These are phyloP conservation scores for Heterohyrax brucei DNA, from an alignment of 2,797 vertebrate species.

Conservation along the genomic window DNA sequence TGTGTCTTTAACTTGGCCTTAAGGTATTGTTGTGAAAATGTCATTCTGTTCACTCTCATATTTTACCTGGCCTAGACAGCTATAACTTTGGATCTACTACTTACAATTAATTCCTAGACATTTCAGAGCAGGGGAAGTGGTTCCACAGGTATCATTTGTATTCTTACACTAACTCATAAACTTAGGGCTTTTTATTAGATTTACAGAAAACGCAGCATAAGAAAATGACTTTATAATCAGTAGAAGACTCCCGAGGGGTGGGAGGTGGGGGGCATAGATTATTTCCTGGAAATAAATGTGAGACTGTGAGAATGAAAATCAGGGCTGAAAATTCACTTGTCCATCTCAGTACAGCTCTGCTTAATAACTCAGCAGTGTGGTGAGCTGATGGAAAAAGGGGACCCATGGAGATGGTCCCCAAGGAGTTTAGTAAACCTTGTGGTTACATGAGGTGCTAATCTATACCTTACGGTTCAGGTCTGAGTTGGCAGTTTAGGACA, in stretches of 20 bases:
- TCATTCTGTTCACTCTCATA: slow-evolving; percentile 47
- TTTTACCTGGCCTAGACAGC: slow-evolving; percentile 47
- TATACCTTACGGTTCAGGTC: not conserved
- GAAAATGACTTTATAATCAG: slow-evolving; percentile 74
- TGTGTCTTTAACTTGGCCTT: slow-evolving; percentile 37
- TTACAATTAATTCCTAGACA: slow-evolving; percentile 66
- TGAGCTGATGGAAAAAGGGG: slow-evolving; percentile 1
- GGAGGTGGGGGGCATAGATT: not conserved
- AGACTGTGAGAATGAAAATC: slow-evolving; percentile 8
- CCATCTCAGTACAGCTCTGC: not conserved
- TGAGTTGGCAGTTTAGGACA: not conserved
- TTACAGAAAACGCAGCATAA: slow-evolving; percentile 70
- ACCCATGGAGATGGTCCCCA: slow-evolving; percentile 17
- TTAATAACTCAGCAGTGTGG: slow-evolving; percentile 41
- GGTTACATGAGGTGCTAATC: not conserved
- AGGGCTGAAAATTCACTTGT: slow-evolving; percentile 51
- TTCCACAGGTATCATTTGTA: slow-evolving; percentile 68
- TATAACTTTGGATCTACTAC: slow-evolving; percentile 62
- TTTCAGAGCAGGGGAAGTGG: not conserved
- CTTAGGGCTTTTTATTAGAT: slow-evolving; percentile 61
- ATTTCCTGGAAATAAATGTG: slow-evolving; percentile 64
- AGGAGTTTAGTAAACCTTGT: not conserved
- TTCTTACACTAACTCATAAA: slow-evolving; percentile 61
- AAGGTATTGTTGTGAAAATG: slow-evolving; percentile 68
- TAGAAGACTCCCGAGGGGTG: slow-evolving; percentile 24